phyloP scores from a whole-genome alignment of 2,797 vertebrate genomes.

The Synaphobranchus kaupii region DNA sequence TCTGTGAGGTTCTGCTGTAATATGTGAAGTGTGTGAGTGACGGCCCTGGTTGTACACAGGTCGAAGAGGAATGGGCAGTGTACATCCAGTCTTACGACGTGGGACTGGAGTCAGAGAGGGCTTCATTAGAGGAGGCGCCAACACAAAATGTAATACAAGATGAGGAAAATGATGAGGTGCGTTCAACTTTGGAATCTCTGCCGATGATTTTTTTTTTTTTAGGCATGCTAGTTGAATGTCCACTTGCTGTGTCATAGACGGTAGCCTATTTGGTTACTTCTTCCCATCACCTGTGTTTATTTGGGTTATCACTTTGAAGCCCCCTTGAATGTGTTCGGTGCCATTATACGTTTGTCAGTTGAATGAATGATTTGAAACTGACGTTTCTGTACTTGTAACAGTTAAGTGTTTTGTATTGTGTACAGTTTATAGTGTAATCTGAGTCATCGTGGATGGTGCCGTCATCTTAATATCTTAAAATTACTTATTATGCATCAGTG shows the following conservation, averaged over 20 bases:
- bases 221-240: neutral
- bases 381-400: neutral
- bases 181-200: neutral
- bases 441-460: neutral
- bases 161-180: slow-evolving; percentile 70
- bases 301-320: neutral
- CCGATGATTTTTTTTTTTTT: neutral
- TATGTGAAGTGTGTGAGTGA: neutral
- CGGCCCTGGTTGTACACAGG: slow-evolving; percentile 57
- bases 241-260: neutral
- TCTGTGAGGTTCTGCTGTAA: neutral
- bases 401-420: neutral
- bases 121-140: slow-evolving; percentile 61
- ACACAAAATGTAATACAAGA: slow-evolving; percentile 64
- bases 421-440: neutral
- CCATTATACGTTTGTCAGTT: neutral
- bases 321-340: neutral
- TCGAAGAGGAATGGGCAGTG: slow-evolving; percentile 69
- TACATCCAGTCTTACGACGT: slow-evolving; percentile 62
- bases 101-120: slow-evolving; percentile 66
- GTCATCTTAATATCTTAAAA: neutral
- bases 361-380: neutral
- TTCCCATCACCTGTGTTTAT: neutral
- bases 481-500: neutral
- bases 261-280: neutral